A percentile compares a stretch with the other conserved stretches of the same genome.
Evolutionary conservation across 1,140 invertebrate genomes (phyloP).

Genomic region (Drosophila mauritiana): DNA sequence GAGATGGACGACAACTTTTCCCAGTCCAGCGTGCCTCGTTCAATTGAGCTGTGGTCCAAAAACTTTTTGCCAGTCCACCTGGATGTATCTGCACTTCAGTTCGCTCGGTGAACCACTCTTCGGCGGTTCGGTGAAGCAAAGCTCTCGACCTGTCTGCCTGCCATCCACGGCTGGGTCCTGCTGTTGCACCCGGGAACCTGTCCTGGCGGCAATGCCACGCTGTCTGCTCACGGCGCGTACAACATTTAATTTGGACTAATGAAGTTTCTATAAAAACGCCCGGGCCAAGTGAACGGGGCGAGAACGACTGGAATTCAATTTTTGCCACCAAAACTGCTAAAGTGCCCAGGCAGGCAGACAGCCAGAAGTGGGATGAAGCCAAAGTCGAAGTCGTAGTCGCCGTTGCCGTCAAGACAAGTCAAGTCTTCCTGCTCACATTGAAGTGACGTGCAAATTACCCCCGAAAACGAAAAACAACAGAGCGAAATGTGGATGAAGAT

Average conservation of each 20-base stretch:
- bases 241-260: slow-evolving; percentile 79
- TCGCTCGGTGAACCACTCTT: slow-evolving; percentile 16
- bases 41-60: slow-evolving; percentile 10
- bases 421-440: slow-evolving; percentile 69
- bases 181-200: slow-evolving; percentile 3
- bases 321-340: slow-evolving; percentile 40
- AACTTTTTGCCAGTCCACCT: slow-evolving; percentile 23
- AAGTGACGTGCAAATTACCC: slow-evolving; percentile 77
- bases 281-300: slow-evolving; percentile 15
- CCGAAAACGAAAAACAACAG: slow-evolving; percentile 27
- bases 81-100: slow-evolving; percentile 10
- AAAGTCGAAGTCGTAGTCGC: slow-evolving; percentile 14
- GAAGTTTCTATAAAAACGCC: slow-evolving; percentile 71
- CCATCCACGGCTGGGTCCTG: not conserved
- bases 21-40: not conserved
- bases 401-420: slow-evolving; percentile 30
- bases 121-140: slow-evolving; percentile 21
- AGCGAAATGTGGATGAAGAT: slow-evolving; percentile 13
- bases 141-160: slow-evolving; percentile 28
- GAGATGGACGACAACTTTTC: slow-evolving; percentile 4
- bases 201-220: slow-evolving; percentile 54
- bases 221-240: slow-evolving; percentile 68
- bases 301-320: slow-evolving; percentile 45
- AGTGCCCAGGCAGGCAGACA: slow-evolving; percentile 14
- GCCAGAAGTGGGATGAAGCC: slow-evolving; percentile 39